A percentile compares a stretch with the other conserved stretches of the same genome.
Evolutionary conservation across 2,797 vertebrate species (phyloP).

Genomic region (Takifugu rubripes): DNA sequence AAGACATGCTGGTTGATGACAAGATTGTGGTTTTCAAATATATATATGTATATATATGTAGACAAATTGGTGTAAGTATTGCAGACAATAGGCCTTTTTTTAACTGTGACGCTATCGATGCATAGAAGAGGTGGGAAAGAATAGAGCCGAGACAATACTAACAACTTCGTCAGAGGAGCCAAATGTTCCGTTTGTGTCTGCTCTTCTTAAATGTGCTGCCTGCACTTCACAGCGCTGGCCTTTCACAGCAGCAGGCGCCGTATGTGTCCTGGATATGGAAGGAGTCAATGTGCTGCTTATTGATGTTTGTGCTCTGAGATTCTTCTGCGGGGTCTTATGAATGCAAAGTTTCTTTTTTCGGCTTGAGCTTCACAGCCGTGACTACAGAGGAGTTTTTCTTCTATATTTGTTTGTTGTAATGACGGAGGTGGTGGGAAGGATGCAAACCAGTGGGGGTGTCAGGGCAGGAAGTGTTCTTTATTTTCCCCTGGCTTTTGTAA

Average conservation of each 20-base stretch:
- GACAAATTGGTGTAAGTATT: neutral
- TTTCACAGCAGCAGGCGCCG: conserved; percentile 40
- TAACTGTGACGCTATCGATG: neutral
- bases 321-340: conserved; percentile 44
- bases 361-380: conserved; percentile 21
- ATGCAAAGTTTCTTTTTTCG: conserved; percentile 25
- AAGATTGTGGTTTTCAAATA: no score
- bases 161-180: conserved; percentile 44
- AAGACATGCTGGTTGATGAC: neutral
- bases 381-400: conserved; percentile 39
- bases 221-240: conserved; percentile 47
- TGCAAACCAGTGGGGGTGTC: conserved; percentile 51
- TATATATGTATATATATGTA: neutral
- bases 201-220: conserved; percentile 39
- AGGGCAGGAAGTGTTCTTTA: conserved; percentile 59
- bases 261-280: conserved; percentile 49
- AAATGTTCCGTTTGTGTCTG: conserved; percentile 43
- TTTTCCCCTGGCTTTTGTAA: conserved; percentile 60
- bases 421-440: conserved; percentile 58
- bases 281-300: conserved; percentile 51
- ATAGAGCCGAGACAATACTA: conserved; percentile 34
- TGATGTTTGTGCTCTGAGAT: conserved; percentile 47
- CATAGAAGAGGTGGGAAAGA: conserved; percentile 19
- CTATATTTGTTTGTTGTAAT: conserved; percentile 56
- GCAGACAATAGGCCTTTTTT: neutral